These are phyloP conservation scores for Liasis olivaceus DNA, from an alignment of 2,797 vertebrate genomes.

Conservation along the genomic window DNA sequence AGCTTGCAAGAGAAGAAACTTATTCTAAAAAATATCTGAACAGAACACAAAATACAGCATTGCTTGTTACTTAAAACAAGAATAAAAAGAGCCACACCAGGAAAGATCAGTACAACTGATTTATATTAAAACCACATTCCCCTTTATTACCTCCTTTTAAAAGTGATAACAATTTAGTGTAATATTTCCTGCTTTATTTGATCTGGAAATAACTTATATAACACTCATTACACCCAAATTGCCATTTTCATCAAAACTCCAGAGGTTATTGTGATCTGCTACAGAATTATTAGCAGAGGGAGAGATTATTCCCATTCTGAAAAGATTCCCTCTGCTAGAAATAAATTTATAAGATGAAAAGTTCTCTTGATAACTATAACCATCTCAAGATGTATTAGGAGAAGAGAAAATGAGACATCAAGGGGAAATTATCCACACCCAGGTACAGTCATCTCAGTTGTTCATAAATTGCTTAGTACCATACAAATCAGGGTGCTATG, in stretches of 20 bases:
- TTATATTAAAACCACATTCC: background rate
- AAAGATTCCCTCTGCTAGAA: constrained; percentile 50
- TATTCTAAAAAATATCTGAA: background rate
- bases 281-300: constrained; percentile 39
- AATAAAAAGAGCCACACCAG: background rate
- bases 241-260: constrained; percentile 45
- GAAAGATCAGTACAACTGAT: background rate
- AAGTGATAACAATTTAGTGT: constrained; percentile 27
- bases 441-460: background rate
- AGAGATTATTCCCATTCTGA: constrained; percentile 48
- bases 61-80: background rate
- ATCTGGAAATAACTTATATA: constrained; percentile 44
- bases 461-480: constrained; percentile 1
- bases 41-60: constrained; percentile 1
- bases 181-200: constrained; percentile 50
- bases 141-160: background rate
- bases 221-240: constrained; percentile 13
- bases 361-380: constrained; percentile 49
- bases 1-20: background rate
- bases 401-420: constrained; percentile 34
- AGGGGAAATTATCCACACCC: constrained; percentile 22
- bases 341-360: constrained; percentile 56
- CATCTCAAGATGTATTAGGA: constrained; percentile 42
- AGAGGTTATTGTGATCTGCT: constrained; percentile 37
- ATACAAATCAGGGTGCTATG: background rate